phyloP scores from a whole-genome alignment of 2,888 invertebrate genomes.

The Campopleginae sp. region DNA sequence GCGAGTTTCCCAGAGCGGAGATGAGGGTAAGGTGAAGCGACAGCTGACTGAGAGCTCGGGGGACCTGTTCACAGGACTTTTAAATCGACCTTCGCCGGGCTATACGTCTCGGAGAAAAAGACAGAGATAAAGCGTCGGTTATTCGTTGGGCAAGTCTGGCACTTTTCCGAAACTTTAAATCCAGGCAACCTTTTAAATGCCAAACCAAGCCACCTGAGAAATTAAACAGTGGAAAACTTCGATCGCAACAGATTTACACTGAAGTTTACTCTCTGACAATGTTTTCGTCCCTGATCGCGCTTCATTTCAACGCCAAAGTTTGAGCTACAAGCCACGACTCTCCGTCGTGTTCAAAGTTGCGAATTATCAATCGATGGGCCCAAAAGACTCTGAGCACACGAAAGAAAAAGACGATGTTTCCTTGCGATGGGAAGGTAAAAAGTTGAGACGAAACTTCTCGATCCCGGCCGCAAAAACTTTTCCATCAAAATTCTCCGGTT shows the following conservation, averaged over 20 bases:
- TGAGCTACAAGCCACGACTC: too few relatives aligned
- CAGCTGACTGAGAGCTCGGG: slow-evolving; percentile 41
- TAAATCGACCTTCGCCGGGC: slow-evolving; percentile 38
- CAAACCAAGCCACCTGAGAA: background rate
- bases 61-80: slow-evolving; percentile 46
- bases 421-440: background rate
- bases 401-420: background rate
- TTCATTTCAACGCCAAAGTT: too few relatives aligned
- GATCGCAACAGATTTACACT: background rate
- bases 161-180: slow-evolving; percentile 30
- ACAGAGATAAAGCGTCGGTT: background rate
- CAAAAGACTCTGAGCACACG: background rate
- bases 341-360: too few relatives aligned
- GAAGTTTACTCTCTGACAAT: background rate
- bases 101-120: slow-evolving; percentile 5
- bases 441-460: background rate
- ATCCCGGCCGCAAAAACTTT: background rate
- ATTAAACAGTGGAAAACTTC: background rate
- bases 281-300: too few relatives aligned
- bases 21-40: slow-evolving; percentile 37
- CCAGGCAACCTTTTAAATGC: slow-evolving; percentile 12
- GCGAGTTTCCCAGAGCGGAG: slow-evolving; percentile 30
- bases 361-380: too few relatives aligned
- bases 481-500: background rate
- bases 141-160: background rate